These are phyloP conservation scores for Drosophila leontia DNA, from an alignment of 1,140 invertebrate species.

Conservation along the genomic window DNA sequence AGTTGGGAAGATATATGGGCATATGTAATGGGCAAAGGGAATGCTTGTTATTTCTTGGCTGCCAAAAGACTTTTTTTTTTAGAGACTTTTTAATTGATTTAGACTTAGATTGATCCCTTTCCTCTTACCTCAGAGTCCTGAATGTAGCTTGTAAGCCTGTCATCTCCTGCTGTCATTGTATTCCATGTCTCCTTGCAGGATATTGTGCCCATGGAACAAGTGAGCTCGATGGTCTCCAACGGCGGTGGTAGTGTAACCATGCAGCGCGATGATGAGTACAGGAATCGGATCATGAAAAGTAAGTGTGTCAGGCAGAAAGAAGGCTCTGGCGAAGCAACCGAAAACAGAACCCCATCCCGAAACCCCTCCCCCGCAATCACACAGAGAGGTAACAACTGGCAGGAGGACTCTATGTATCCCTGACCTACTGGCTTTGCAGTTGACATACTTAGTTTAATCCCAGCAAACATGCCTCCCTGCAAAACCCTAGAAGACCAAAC, in stretches of 20 bases:
- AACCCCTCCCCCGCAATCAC: slow-evolving; percentile 28
- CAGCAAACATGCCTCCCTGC: slow-evolving; percentile 8
- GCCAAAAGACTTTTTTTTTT: background rate
- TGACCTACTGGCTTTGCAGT: slow-evolving; percentile 79
- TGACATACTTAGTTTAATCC: slow-evolving; percentile 71
- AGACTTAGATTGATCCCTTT: no score
- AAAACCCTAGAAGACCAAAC: background rate
- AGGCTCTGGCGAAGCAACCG: slow-evolving; percentile 15
- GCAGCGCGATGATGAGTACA: slow-evolving; percentile 84
- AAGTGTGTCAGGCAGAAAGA: slow-evolving; percentile 67
- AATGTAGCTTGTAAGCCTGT: background rate
- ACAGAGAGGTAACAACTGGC: slow-evolving; percentile 60
- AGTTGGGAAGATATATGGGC: background rate
- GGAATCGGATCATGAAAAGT: slow-evolving; percentile 85
- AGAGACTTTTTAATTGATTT: background rate
- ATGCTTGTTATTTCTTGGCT: background rate
- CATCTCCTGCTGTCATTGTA: slow-evolving; percentile 3
- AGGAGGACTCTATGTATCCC: slow-evolving; percentile 64
- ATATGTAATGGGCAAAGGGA: slow-evolving; percentile 2
- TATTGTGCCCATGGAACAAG: slow-evolving; percentile 85
- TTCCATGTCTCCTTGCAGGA: slow-evolving; percentile 67
- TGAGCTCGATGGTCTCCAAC: slow-evolving; percentile 84
- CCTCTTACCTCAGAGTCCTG: background rate
- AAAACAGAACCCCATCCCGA: slow-evolving; percentile 31
- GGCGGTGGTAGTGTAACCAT: slow-evolving; percentile 82